A percentile compares a stretch with the other conserved stretches of the same genome.
These are phyloP conservation scores for Ariopsis seemanni DNA, from an alignment of 2,113 vertebrate species.

Conservation along the genomic window DNA sequence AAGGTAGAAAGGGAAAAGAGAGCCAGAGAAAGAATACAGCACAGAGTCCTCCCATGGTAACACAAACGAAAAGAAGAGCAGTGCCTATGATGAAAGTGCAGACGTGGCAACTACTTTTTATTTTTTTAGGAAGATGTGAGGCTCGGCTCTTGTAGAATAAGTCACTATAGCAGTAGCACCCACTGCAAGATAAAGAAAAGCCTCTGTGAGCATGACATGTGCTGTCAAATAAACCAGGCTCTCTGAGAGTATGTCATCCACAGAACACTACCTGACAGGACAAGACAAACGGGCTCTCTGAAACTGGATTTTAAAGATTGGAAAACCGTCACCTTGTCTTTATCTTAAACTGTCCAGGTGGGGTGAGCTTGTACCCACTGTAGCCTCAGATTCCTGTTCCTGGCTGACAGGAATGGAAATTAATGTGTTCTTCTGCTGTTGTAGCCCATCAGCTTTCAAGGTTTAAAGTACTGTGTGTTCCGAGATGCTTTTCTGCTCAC, in stretches of 20 bases:
- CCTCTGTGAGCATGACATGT: conserved; percentile 42
- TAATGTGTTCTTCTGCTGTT: neutral
- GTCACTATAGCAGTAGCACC: conserved; percentile 37
- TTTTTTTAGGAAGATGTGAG: conserved; percentile 37
- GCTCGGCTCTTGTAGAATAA: conserved; percentile 44
- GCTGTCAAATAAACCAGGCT: conserved; percentile 53
- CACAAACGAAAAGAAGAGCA: conserved; percentile 5
- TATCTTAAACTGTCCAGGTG: neutral
- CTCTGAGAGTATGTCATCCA: conserved; percentile 45
- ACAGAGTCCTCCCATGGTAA: neutral
- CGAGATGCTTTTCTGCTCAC: neutral
- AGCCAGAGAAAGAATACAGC: conserved; percentile 22
- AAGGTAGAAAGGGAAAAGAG: neutral
- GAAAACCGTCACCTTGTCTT: neutral
- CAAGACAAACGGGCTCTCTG: neutral
- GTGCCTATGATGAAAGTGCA: conserved; percentile 44
- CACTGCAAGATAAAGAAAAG: conserved; percentile 41
- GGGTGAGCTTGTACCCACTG: no score
- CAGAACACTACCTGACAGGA: conserved; percentile 12
- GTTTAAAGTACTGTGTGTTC: neutral
- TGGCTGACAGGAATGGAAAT: neutral
- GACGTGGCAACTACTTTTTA: conserved; percentile 48
- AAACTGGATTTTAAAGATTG: neutral
- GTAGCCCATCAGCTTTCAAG: neutral
- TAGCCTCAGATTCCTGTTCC: neutral